Conservation (phyloP, 1,140 invertebrate genomes). For the Aphidius gifuensis region DNA sequence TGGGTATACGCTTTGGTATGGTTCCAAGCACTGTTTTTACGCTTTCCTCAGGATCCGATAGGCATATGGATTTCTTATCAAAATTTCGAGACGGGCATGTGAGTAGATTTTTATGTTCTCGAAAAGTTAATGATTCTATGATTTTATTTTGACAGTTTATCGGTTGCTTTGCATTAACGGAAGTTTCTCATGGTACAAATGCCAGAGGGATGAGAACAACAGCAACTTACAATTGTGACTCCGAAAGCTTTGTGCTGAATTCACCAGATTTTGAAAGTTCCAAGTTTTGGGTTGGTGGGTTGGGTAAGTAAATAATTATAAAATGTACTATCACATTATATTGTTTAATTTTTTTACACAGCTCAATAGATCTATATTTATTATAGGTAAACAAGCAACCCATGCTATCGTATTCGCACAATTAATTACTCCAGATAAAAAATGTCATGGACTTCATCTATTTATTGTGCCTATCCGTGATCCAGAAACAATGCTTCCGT, state of each 20-base stretch:
- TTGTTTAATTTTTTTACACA: too few species aligned
- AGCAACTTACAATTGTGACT: conserved; percentile 78
- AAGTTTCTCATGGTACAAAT: conserved; percentile 92
- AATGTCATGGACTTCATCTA: conserved; percentile 82
- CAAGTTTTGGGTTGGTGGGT: conserved; percentile 92
- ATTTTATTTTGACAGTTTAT: conserved; percentile 55
- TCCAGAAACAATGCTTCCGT: conserved; percentile 68
- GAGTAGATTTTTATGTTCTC: conserved; percentile 30
- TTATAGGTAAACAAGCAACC: conserved; percentile 75
- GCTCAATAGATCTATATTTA: too few species aligned
- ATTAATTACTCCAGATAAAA: conserved; percentile 67
- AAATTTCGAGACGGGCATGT: conserved; percentile 69
- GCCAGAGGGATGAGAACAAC: conserved; percentile 87
- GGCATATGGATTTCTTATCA: conserved; percentile 69
- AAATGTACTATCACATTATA: too few species aligned
- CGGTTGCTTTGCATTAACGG: conserved; percentile 87
- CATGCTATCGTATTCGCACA: conserved; percentile 88
- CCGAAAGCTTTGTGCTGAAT: conserved; percentile 81
- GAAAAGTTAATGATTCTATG: conserved; percentile 17
- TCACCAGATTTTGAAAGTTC: conserved; percentile 91
- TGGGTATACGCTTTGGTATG: conserved; percentile 65
- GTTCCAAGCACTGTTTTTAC: conserved; percentile 68
- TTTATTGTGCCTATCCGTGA: conserved; percentile 83
- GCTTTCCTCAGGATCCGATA: conserved; percentile 66
- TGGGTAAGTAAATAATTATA: conserved; percentile 60